These are phyloP conservation scores for Mellivora capensis DNA, from an alignment of 2,113 vertebrate species.

Conservation along the genomic window DNA sequence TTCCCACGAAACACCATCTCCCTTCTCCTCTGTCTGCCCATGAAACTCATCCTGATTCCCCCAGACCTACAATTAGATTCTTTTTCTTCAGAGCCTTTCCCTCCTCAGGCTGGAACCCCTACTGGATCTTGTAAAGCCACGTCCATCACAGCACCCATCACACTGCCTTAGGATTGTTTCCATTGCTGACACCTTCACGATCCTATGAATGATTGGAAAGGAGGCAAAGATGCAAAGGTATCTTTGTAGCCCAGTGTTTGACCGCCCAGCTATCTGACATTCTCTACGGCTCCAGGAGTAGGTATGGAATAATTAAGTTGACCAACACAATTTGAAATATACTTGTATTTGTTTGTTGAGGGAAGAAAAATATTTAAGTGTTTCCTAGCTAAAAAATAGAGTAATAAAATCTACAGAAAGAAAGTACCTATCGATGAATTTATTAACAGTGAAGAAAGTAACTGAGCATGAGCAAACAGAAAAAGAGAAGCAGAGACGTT, in stretches of 20 bases:
- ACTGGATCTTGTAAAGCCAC: not conserved
- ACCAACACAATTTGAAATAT: not conserved
- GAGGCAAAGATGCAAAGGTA: too few relatives aligned
- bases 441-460: not conserved
- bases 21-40: not conserved
- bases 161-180: fast-evolving
- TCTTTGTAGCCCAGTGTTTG: not conserved
- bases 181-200: not conserved
- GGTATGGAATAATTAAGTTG: not conserved
- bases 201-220: not conserved
- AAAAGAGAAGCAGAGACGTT: not conserved
- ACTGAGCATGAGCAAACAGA: not conserved
- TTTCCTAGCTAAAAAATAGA: not conserved
- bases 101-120: not conserved
- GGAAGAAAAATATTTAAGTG: not conserved
- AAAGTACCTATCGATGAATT: not conserved
- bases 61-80: not conserved
- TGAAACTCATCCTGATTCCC: not conserved
- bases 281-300: not conserved
- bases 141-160: not conserved
- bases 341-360: not conserved
- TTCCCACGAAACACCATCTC: not conserved
- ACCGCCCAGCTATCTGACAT: not conserved
- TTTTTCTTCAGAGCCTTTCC: not conserved
- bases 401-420: not conserved